These are phyloP conservation scores for Haemorhous mexicanus DNA, from an alignment of 2,113 vertebrate genomes.

Conservation along the genomic window DNA sequence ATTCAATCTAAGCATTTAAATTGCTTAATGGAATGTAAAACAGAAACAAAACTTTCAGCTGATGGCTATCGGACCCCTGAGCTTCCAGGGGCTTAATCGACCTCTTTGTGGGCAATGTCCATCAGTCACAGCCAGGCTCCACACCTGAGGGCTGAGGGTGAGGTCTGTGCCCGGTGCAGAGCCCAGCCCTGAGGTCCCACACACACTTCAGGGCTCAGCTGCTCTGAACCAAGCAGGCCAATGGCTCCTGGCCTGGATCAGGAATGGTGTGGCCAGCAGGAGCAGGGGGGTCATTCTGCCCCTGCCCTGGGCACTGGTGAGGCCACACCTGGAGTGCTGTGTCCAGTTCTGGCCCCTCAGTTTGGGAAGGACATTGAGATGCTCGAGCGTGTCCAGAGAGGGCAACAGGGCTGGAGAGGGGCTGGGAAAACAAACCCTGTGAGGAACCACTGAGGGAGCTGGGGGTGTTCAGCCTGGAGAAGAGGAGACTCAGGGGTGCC, in stretches of 20 bases:
- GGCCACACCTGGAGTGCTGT: neutral
- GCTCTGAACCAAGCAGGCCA: neutral
- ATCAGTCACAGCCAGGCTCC: neutral
- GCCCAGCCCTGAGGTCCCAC: neutral
- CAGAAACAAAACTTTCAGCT: neutral
- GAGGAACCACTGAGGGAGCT: neutral
- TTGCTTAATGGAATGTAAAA: slow-evolving; percentile 5
- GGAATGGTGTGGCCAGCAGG: neutral
- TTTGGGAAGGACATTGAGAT: neutral
- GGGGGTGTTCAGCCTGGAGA: neutral
- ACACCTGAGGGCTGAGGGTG: neutral
- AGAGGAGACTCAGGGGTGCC: neutral
- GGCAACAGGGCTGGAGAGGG: neutral
- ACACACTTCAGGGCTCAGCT: fast-evolving
- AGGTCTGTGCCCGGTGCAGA: neutral
- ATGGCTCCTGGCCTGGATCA: neutral
- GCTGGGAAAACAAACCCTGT: neutral
- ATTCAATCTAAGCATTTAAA: neutral
- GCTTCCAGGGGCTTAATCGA: neutral
- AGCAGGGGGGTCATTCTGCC: neutral
- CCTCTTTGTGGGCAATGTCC: neutral
- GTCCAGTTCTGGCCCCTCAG: neutral
- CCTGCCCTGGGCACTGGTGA: neutral
- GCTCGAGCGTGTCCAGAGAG: fast-evolving
- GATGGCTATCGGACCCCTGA: neutral